These are phyloP conservation scores for Eulimnadia texana DNA, from an alignment of 1,140 invertebrate species.

Conservation along the genomic window DNA sequence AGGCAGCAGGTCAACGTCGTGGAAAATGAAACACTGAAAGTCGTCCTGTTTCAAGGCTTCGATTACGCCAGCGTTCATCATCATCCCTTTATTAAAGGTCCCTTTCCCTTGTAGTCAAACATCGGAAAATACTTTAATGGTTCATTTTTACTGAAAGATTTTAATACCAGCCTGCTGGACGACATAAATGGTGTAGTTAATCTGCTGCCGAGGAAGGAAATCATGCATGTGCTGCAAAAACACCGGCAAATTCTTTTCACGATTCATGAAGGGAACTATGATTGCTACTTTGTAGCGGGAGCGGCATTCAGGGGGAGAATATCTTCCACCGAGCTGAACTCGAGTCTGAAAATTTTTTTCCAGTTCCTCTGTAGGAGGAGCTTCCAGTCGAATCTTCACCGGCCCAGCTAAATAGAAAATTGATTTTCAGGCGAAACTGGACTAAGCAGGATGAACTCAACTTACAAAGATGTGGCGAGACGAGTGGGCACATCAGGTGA, in stretches of 20 bases:
- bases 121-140: no score
- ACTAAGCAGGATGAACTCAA: no score
- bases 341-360: no score
- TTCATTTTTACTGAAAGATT: no score
- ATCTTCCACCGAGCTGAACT: background rate
- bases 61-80: constrained; percentile 89
- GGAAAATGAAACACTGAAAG: constrained; percentile 49
- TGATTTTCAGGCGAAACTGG: no score
- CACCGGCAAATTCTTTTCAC: background rate
- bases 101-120: no score
- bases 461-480: no score
- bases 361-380: no score
- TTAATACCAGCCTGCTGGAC: background rate
- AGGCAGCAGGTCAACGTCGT: constrained; percentile 50
- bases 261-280: background rate
- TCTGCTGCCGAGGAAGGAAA: background rate
- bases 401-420: no score
- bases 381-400: no score
- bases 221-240: background rate
- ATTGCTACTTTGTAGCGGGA: background rate
- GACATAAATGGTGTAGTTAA: background rate
- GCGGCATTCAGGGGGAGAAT: background rate
- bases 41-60: constrained; percentile 61
- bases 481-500: background rate
- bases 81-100: constrained; percentile 79